Percentiles rank a stretch among this genome's conserved stretches.
Conservation (phyloP, 2,113 vertebrate species). For the Nothocercus julius region DNA sequence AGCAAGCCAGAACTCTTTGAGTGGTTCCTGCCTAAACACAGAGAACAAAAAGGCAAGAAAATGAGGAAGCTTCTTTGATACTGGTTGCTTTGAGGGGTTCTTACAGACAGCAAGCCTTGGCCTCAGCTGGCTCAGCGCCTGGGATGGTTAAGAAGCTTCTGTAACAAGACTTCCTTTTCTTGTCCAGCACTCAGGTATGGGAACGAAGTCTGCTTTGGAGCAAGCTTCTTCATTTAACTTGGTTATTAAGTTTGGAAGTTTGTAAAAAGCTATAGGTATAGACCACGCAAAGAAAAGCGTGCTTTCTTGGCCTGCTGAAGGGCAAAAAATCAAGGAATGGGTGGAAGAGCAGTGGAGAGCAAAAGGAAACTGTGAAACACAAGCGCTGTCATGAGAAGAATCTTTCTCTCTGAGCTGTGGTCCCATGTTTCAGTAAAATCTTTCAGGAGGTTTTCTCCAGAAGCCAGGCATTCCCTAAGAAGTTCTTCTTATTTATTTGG, state of each 20-base stretch:
- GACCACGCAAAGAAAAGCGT: background rate
- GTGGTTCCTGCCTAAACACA: background rate
- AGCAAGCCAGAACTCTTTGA: background rate
- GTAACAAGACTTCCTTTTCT: background rate
- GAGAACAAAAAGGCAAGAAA: background rate
- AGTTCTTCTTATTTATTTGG: background rate
- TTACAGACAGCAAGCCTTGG: background rate
- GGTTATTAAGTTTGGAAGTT: background rate
- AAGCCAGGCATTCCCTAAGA: background rate
- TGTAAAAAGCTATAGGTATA: background rate
- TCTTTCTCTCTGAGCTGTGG: background rate
- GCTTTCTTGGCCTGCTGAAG: background rate
- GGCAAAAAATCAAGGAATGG: background rate
- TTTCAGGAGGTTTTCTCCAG: background rate
- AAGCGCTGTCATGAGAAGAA: background rate
- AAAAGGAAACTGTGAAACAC: background rate
- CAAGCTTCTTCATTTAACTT: background rate
- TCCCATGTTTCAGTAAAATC: background rate
- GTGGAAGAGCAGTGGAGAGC: background rate
- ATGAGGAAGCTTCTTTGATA: background rate
- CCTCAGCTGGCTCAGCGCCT: background rate
- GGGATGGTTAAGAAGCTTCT: background rate
- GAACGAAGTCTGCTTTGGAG: background rate
- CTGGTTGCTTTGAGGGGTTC: background rate
- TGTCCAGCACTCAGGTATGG: background rate